Evolutionary conservation across 2,888 invertebrate species (phyloP).

Genomic region (Agrotis puta): DNA sequence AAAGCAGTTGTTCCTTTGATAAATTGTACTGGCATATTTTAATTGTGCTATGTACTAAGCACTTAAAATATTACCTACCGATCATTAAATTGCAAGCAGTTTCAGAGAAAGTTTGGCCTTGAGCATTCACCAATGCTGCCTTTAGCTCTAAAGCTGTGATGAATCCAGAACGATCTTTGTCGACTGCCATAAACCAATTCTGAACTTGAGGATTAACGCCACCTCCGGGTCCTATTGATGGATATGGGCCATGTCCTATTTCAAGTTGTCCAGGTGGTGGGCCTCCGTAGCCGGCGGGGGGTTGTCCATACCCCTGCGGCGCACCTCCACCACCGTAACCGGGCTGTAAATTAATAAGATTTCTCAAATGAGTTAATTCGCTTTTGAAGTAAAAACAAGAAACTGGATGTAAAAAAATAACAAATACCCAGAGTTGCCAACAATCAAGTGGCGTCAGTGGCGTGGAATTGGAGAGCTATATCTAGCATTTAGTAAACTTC

Average conservation of each 20-base stretch:
- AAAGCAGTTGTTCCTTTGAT: conserved; percentile 1
- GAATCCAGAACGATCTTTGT: conserved; percentile 95
- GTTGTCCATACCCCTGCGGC: conserved; percentile 62
- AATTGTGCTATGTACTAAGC: too few relatives aligned
- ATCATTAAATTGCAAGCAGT: conserved; percentile 97
- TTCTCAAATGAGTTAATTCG: conserved; percentile 1
- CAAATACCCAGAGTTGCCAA: too few relatives aligned
- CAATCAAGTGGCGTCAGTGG: too few relatives aligned
- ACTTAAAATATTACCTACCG: conserved; percentile 83
- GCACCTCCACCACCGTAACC: conserved; percentile 60
- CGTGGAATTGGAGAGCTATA: too few relatives aligned
- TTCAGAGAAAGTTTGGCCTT: conserved; percentile 96
- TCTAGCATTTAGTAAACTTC: too few relatives aligned
- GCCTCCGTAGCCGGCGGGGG: conserved; percentile 67
- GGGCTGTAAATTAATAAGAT: conserved; percentile 48
- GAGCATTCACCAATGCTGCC: conserved; percentile 95
- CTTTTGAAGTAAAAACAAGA: too few relatives aligned
- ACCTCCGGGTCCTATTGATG: conserved; percentile 88
- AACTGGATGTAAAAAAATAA: too few relatives aligned
- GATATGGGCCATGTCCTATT: conserved; percentile 88
- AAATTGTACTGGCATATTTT: too few relatives aligned
- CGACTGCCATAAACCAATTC: conserved; percentile 96
- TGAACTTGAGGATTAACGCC: conserved; percentile 93
- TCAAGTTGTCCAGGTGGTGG: conserved; percentile 75
- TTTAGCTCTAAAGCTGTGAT: conserved; percentile 95